These are phyloP conservation scores for Silurus aristotelis DNA, from an alignment of 2,797 vertebrate species.

Conservation along the genomic window DNA sequence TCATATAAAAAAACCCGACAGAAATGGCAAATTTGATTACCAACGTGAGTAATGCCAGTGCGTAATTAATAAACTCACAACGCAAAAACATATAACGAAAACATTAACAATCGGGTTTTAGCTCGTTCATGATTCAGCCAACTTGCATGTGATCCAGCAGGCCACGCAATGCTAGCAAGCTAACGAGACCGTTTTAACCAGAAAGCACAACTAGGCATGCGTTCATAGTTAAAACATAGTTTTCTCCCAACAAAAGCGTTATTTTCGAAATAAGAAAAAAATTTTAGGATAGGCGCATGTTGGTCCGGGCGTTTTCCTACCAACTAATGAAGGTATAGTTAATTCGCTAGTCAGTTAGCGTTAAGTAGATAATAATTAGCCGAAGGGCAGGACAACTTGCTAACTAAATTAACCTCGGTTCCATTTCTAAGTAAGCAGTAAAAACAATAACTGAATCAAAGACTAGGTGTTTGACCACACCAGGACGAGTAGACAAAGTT, in stretches of 20 bases:
- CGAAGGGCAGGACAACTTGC: neutral
- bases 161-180: slow-evolving; percentile 12
- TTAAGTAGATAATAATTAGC: slow-evolving; percentile 5
- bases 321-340: neutral
- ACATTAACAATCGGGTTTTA: neutral
- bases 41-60: neutral
- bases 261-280: no score
- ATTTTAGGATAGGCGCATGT: neutral
- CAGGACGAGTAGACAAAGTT: no score
- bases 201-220: neutral
- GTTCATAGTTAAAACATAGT: neutral
- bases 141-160: slow-evolving; percentile 20
- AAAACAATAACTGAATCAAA: no score
- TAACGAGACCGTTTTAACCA: neutral
- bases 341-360: neutral
- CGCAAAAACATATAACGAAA: neutral
- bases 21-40: neutral
- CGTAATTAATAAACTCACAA: neutral
- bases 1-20: neutral
- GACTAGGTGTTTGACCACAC: rapidly evolving
- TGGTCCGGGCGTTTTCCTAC: no score
- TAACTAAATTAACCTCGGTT: neutral
- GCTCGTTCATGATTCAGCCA: neutral
- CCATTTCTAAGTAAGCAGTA: neutral
- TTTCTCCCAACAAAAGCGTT: no score